These are phyloP conservation scores for Centropus bengalensis DNA, from an alignment of 2,113 vertebrate species.

Conservation along the genomic window DNA sequence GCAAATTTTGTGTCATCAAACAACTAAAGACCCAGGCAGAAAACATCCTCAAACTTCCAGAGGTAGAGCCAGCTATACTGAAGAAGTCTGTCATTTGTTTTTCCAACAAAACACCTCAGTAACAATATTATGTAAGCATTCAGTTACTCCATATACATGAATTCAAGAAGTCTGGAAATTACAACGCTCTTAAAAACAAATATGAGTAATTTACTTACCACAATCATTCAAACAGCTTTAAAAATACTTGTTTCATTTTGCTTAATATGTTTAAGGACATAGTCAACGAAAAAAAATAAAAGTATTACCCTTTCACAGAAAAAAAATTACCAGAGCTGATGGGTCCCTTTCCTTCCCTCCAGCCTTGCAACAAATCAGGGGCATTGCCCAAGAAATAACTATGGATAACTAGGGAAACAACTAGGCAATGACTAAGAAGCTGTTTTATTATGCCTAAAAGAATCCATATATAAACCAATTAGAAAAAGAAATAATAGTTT, in stretches of 20 bases:
- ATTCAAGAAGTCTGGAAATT: not conserved
- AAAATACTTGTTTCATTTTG: not conserved
- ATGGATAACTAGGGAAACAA: not conserved
- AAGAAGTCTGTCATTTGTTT: not conserved
- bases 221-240: not conserved
- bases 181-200: not conserved
- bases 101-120: not conserved
- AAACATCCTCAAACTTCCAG: not conserved
- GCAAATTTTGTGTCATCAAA: not conserved
- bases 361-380: constrained; percentile 9
- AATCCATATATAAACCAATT: not conserved
- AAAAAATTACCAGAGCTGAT: not conserved
- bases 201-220: not conserved
- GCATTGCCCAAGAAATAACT: not conserved
- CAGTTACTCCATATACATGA: not conserved
- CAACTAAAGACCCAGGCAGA: rapidly evolving
- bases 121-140: not conserved
- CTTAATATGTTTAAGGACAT: not conserved
- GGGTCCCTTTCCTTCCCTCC: not conserved
- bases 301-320: not conserved
- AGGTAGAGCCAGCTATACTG: not conserved
- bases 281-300: not conserved
- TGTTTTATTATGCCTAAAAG: not conserved
- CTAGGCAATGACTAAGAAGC: not conserved
- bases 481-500: not conserved